These are phyloP conservation scores for Drosophila serrata DNA, from an alignment of 1,140 invertebrate species.

Conservation along the genomic window DNA sequence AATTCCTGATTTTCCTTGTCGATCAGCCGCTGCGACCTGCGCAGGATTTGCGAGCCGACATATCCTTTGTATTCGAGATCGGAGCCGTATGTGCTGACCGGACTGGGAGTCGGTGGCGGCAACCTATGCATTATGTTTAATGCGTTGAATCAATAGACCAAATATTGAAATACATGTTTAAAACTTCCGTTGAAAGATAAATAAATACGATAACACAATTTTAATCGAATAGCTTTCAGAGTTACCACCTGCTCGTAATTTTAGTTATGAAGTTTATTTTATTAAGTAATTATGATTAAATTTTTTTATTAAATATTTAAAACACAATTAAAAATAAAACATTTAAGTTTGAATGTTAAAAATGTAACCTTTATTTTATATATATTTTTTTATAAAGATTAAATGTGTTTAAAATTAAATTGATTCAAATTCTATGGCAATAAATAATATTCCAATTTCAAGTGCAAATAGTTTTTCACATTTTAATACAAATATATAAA, in stretches of 20 bases:
- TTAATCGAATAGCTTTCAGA: slow-evolving; percentile 1
- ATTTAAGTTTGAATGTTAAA: no score
- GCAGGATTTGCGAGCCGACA: slow-evolving; percentile 17
- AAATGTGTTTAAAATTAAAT: no score
- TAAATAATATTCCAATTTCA: no score
- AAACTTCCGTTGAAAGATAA: neutral
- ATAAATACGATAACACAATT: neutral
- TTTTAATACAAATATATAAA: no score
- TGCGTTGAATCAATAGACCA: neutral
- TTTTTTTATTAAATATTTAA: no score
- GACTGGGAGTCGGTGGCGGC: slow-evolving; percentile 15
- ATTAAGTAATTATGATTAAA: no score
- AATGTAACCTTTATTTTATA: no score
- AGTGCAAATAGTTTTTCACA: no score
- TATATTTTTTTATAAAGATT: no score
- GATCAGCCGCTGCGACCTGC: slow-evolving; percentile 53
- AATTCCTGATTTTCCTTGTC: slow-evolving; percentile 20
- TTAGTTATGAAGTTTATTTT: neutral
- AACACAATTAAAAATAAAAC: no score
- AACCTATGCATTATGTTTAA: slow-evolving; percentile 10
- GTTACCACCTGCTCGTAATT: neutral
- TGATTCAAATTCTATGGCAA: no score
- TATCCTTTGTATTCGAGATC: neutral
- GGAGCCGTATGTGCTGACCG: slow-evolving; percentile 42
- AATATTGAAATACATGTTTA: neutral